Evolutionary conservation across 2,888 invertebrate genomes (phyloP).

Genomic region (Leptinotarsa haldemani): DNA sequence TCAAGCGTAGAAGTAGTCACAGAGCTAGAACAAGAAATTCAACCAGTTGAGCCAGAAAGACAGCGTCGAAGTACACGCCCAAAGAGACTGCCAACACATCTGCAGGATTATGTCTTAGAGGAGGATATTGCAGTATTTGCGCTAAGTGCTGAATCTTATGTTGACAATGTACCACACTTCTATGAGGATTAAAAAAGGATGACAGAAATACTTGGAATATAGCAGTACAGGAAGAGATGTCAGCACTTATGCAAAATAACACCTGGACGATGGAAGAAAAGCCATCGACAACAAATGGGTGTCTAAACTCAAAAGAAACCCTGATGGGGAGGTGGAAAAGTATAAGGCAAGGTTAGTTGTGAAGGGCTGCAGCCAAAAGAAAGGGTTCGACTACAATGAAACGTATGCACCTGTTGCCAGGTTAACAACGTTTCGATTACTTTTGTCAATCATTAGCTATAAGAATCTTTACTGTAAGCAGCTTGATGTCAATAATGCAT

Average conservation of each 20-base stretch:
- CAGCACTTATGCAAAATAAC: conserved; percentile 5
- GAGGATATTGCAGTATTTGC: too few relatives aligned
- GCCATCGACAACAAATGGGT: too few relatives aligned
- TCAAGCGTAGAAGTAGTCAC: neutral
- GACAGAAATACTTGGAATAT: conserved; percentile 13
- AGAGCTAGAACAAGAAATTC: neutral
- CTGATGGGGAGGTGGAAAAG: neutral
- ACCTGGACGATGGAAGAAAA: conserved; percentile 12
- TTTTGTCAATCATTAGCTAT: neutral
- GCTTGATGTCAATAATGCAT: neutral
- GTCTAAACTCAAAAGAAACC: too few relatives aligned
- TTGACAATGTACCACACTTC: neutral
- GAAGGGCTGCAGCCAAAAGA: conserved; percentile 1
- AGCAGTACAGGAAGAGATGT: conserved; percentile 21
- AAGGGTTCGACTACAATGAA: conserved; percentile 22
- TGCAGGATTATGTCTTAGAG: too few relatives aligned
- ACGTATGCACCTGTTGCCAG: conserved; percentile 23
- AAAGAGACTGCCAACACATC: too few relatives aligned
- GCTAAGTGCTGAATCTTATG: too few relatives aligned
- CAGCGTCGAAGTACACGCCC: too few relatives aligned
- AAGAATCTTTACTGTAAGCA: neutral
- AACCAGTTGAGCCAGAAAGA: too few relatives aligned
- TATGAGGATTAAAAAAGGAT: conserved; percentile 8
- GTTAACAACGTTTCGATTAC: conserved; percentile 11
- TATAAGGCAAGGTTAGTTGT: conserved; percentile 8